phyloP scores from a whole-genome alignment of 1,140 invertebrate genomes.

The Ips typographus region DNA sequence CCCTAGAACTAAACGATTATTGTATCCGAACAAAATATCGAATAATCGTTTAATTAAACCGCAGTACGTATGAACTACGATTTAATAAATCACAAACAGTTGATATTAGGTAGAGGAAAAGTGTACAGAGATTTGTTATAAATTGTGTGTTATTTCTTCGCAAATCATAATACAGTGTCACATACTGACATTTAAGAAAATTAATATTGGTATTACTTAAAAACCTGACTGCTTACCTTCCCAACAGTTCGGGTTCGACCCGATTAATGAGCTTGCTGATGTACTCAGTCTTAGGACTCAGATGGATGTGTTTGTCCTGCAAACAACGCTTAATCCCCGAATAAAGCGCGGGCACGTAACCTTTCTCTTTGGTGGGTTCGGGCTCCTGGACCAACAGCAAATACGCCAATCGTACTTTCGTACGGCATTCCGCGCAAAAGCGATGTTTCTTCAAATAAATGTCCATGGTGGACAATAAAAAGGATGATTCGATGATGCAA shows the following conservation, averaged over 20 bases:
- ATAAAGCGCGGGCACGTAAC: slow-evolving; percentile 83
- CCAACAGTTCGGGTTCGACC: slow-evolving; percentile 86
- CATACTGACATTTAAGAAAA: too few relatives aligned
- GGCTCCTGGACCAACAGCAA: slow-evolving; percentile 82
- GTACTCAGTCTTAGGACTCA: slow-evolving; percentile 83
- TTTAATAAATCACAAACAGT: too few relatives aligned
- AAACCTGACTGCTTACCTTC: slow-evolving; percentile 57
- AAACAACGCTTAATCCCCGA: slow-evolving; percentile 83
- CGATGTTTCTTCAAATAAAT: slow-evolving; percentile 89
- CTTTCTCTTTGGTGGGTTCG: slow-evolving; percentile 82
- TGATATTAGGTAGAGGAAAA: too few relatives aligned
- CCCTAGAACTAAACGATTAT: slow-evolving; percentile 58
- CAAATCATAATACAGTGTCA: background rate
- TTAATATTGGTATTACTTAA: too few relatives aligned
- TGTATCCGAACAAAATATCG: too few relatives aligned
- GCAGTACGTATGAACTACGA: too few relatives aligned
- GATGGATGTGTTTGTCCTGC: slow-evolving; percentile 82
- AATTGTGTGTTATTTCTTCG: background rate
- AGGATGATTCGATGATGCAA: slow-evolving; percentile 79
- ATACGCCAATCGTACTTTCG: slow-evolving; percentile 80
- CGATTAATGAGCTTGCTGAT: slow-evolving; percentile 82
- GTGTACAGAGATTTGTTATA: background rate
- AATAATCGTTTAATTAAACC: too few relatives aligned
- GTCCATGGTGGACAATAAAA: slow-evolving; percentile 80
- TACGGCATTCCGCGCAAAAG: slow-evolving; percentile 89